Evolutionary conservation across 2,113 vertebrate genomes (phyloP).

Genomic region (Silurus asotus): DNA sequence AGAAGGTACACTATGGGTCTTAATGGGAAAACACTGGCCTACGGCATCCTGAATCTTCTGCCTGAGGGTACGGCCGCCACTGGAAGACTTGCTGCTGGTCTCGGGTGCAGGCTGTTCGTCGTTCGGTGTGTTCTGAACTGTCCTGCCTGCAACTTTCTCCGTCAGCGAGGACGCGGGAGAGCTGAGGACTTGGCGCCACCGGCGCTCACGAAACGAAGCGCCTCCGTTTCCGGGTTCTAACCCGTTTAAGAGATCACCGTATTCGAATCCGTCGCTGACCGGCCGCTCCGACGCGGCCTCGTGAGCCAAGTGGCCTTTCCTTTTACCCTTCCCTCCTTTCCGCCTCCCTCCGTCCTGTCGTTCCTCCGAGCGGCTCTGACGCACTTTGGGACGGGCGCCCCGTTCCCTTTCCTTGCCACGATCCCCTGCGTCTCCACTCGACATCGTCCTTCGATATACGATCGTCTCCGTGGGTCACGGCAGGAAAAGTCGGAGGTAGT

Average conservation of each 20-base stretch:
- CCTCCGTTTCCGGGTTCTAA: slow-evolving; percentile 59
- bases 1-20: slow-evolving; percentile 61
- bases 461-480: no score
- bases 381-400: slow-evolving; percentile 77
- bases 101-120: slow-evolving; percentile 54
- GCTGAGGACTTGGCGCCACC: slow-evolving; percentile 65
- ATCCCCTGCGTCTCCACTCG: slow-evolving; percentile 67
- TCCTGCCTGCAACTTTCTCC: slow-evolving; percentile 50
- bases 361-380: slow-evolving; percentile 75
- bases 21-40: slow-evolving; percentile 82
- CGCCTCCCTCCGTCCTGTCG: slow-evolving; percentile 62
- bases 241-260: slow-evolving; percentile 68
- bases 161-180: slow-evolving; percentile 52
- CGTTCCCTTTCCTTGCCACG: slow-evolving; percentile 68
- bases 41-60: slow-evolving; percentile 82
- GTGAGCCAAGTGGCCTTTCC: slow-evolving; percentile 65
- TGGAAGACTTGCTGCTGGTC: slow-evolving; percentile 62
- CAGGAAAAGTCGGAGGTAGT: neutral
- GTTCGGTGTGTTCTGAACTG: slow-evolving; percentile 31
- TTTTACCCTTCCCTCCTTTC: slow-evolving; percentile 67
- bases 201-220: slow-evolving; percentile 61
- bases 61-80: slow-evolving; percentile 70
- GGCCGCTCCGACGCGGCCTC: slow-evolving; percentile 64
- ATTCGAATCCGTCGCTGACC: slow-evolving; percentile 75
- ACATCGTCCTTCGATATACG: slow-evolving; percentile 60